Evolutionary conservation across 2,888 invertebrate species (phyloP).

Genomic region (Protodeltote pygarga): DNA sequence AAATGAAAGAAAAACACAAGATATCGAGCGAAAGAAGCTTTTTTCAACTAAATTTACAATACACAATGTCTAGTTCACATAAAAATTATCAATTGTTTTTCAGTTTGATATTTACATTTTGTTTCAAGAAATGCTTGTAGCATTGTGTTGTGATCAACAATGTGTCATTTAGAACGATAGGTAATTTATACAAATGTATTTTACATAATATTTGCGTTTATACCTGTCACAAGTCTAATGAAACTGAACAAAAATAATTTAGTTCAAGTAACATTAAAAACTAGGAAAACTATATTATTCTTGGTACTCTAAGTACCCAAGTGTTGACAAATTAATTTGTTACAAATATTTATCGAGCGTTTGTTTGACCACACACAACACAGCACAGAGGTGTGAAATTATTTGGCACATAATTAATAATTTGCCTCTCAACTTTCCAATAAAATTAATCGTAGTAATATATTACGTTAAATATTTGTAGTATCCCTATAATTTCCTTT

Average conservation of each 20-base stretch:
- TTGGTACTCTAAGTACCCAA: background rate
- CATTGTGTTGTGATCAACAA: conserved; percentile 37
- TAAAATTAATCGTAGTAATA: conserved; percentile 56
- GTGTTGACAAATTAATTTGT: background rate
- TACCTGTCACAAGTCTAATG: conserved; percentile 1
- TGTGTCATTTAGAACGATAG: conserved; percentile 35
- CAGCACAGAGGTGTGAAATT: conserved; percentile 42
- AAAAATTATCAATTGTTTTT: conserved; percentile 64
- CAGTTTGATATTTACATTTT: conserved; percentile 67
- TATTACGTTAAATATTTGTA: conserved; percentile 62
- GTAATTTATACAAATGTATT: conserved; percentile 47
- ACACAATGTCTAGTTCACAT: conserved; percentile 71
- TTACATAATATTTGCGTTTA: conserved; percentile 18
- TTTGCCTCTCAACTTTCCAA: conserved; percentile 73
- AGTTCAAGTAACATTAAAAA: too few relatives aligned
- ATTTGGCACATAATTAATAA: conserved; percentile 57
- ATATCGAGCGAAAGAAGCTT: conserved; percentile 80
- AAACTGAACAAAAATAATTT: background rate
- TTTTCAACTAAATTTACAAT: conserved; percentile 82
- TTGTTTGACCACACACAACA: conserved; percentile 28
- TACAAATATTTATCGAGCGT: conserved; percentile 25
- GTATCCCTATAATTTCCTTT: conserved; percentile 69
- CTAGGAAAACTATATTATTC: background rate
- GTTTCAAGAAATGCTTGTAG: conserved; percentile 38
- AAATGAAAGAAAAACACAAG: conserved; percentile 66